Evolutionary conservation across 2,113 vertebrate species (phyloP), one percentile per base, ranked within the genome.

Genomic region (Tragelaphus strepsiceros): DNA sequence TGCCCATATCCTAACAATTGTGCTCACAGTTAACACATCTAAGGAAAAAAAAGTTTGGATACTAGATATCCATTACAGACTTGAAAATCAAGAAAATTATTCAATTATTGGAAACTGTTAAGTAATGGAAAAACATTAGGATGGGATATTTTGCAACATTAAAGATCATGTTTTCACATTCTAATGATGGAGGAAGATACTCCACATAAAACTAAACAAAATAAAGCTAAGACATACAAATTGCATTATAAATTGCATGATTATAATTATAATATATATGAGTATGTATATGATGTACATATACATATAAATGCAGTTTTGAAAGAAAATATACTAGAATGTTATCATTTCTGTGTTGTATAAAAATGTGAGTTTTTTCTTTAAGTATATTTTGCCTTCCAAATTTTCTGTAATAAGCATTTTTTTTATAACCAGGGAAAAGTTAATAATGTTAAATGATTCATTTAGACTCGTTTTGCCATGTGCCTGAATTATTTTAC

Each of bases 361-460:
- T 24, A 54, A 78, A 58, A 78, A 11, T 88, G 12, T 24, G 14
- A 1, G 12, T 32, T 94, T 51, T 82, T 54, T 28, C 24, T 81
- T 95, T 62, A 35, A 91, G 30, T 81, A 8, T 90, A 94, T 1
- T 62, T 6, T 54, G 19, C 43, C 30, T 87, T 94, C 43, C 49
- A 92, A 30, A 64, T 85, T 96, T 94, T 88, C 46, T 67, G 62
- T 39, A 92, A 53, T 43, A 32, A 80, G 58, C 9, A 43, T 39
- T 26, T 49, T 84, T 71, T 94, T 94, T 43, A 49, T 43, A 91
- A 74, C 21, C 21, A 87, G 85, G 24, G 61, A 56, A 83, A 97
- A 91, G 3, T 26, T 90, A 85, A 51, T 87, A 97, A 92, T 71
- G 64, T 74, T 86, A 83, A 89, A 74, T 96, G 24, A 97, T 91